phyloP scores from a whole-genome alignment of 2,113 vertebrate genomes.

The Hipposideros armiger region DNA sequence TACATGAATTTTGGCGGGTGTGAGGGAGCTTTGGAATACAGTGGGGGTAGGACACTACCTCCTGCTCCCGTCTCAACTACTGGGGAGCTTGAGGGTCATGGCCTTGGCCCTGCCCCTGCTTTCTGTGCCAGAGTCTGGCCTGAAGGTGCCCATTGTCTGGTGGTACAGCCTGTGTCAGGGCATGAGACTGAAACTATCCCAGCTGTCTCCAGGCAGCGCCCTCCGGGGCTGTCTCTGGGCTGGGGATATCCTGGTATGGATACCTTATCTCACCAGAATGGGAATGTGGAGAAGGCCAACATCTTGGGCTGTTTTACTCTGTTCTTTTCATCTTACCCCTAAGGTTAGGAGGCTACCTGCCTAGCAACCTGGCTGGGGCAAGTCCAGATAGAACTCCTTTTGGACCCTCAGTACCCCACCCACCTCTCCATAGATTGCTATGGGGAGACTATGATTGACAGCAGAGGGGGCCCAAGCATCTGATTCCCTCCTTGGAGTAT shows the following conservation, averaged over 20 bases:
- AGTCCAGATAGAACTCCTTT: constrained; percentile 3
- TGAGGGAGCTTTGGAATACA: not conserved
- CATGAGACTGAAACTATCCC: constrained; percentile 71
- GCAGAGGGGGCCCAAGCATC: not conserved
- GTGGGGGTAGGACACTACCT: not conserved
- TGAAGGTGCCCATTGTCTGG: constrained; percentile 80
- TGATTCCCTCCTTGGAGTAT: not conserved
- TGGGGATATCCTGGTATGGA: not conserved
- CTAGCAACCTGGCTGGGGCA: not conserved
- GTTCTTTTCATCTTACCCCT: not conserved
- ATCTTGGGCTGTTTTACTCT: constrained; percentile 14
- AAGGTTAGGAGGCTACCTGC: not conserved
- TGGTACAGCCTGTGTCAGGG: constrained; percentile 77
- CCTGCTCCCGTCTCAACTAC: constrained; percentile 24
- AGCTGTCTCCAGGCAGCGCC: constrained; percentile 64
- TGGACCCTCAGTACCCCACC: not conserved
- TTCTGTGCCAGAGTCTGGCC: constrained; percentile 68
- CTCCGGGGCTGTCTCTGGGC: constrained; percentile 62
- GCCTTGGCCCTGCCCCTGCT: constrained; percentile 50
- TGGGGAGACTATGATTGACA: not conserved
- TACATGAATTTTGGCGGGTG: not conserved
- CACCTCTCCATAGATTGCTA: not conserved
- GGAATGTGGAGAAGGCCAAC: not conserved
- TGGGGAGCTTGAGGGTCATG: not conserved
- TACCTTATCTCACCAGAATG: constrained; percentile 3